Percentiles rank a stretch among this genome's conserved stretches.
These are phyloP conservation scores for Diacarnus erythraeanus DNA, from an alignment of 37 sponge, comb jelly and placozoan genomes.

Conservation along the genomic window DNA sequence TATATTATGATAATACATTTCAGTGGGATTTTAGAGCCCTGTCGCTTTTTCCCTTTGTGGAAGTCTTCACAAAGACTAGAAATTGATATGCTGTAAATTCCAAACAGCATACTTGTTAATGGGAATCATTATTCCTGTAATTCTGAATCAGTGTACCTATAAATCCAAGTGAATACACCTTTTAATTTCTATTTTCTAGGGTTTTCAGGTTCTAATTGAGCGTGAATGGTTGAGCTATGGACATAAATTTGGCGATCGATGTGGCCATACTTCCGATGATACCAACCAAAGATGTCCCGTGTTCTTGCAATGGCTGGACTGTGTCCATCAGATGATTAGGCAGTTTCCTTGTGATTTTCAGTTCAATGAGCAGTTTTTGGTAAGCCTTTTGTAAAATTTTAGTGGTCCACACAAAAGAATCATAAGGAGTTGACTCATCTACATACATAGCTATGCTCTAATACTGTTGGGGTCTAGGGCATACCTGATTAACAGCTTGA, in stretches of 20 bases:
- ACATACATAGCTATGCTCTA: no score
- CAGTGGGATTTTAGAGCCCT: no score
- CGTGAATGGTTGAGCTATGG: constrained; percentile 93
- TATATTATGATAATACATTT: no score
- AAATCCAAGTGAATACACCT: no score
- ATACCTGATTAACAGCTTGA: no score
- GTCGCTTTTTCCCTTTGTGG: no score
- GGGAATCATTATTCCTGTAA: no score
- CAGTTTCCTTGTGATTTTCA: constrained; percentile 91
- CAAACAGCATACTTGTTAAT: background rate
- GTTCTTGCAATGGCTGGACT: constrained; percentile 95
- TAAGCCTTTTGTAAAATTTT: constrained; percentile 24
- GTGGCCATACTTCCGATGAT: constrained; percentile 50
- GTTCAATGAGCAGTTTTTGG: constrained; percentile 82
- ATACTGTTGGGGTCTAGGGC: no score
- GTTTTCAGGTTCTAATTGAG: constrained; percentile 82
- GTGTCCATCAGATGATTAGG: constrained; percentile 80
- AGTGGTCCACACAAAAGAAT: no score
- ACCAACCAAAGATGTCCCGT: constrained; percentile 66
- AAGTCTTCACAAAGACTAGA: background rate
- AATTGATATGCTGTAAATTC: background rate
- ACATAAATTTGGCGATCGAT: constrained; percentile 85
- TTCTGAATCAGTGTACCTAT: no score
- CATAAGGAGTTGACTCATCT: no score
- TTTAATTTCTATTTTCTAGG: constrained; percentile 49